Evolutionary conservation across 1,140 invertebrate genomes (phyloP), one percentile per base, ranked within the genome.

Genomic region (Aphaenogaster ashmeadi): DNA sequence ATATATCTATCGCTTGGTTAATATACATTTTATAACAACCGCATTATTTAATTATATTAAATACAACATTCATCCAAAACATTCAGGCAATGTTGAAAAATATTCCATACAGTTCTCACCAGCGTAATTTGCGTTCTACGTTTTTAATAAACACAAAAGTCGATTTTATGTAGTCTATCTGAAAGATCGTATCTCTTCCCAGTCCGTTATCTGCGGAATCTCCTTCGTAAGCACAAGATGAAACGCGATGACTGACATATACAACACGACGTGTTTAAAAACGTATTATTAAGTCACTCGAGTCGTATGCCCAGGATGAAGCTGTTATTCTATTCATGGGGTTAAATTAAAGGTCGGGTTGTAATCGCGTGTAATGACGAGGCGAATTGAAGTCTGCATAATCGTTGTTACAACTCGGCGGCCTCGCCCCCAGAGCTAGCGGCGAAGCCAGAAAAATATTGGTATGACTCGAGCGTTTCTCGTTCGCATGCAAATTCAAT

Each of bases 281-380:
- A 74, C 80, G 41, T 84, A 60, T 84, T 84, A 84, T 84, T 84
- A 84, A 84, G 41, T 74, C 80, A 71, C 41, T 50, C 69, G 77
- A 38, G 66, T 60, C 79, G 64, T 58, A 69, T 62, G 56, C 15
- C 41, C 69, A 62, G 60, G 87, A 91, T 90, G 90, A 90, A 91
- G 90, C 88, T 86, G 89, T 91, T 88, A 90, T 88, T 91, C 87
- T 88, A 81, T 78, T 85, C 74, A 86, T 66, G 81, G 66, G 89
- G 90, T 91, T 72, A 88, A 91, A 91, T 90, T 86, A 72, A 91
- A 91, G 89, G 87, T 88, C 90, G 71, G 89, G 81, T 91, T 90
- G 89, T 90, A 90, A 90, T 90, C 86, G 89, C 89, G 80, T 88
- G 89, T 88, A 90, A 90, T 91, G 89, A 91, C 90, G 88, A 79